These are phyloP conservation scores for Erythrocercus mccallii DNA, from an alignment of 2,113 vertebrate species.

Conservation along the genomic window DNA sequence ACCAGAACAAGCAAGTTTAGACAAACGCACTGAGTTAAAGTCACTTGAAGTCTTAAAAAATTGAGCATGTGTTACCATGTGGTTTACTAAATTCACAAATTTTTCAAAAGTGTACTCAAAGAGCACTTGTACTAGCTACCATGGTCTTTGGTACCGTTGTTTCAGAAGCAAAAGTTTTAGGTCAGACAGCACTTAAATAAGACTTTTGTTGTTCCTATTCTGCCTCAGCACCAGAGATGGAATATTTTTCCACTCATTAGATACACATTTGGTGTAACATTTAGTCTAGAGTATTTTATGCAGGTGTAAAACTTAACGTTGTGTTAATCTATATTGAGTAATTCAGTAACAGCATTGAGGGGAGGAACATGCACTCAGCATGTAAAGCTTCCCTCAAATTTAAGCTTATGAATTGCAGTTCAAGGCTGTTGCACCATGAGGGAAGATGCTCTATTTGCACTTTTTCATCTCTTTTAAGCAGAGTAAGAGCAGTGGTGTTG, in stretches of 20 bases:
- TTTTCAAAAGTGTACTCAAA: background rate
- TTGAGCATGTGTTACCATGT: background rate
- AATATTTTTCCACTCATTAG: background rate
- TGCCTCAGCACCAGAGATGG: background rate
- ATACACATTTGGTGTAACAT: background rate
- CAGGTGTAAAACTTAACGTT: background rate
- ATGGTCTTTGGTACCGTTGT: background rate
- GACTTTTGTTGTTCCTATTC: background rate
- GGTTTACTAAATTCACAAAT: background rate
- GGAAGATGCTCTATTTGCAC: background rate
- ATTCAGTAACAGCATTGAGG: background rate
- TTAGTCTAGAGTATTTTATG: background rate
- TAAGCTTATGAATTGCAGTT: background rate
- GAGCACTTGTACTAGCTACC: background rate
- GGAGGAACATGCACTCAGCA: rapidly evolving
- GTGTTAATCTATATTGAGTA: background rate
- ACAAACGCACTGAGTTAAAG: background rate
- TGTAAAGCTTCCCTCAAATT: background rate
- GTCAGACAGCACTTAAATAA: background rate
- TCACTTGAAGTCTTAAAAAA: background rate
- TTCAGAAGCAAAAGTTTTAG: background rate
- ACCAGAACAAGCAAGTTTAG: background rate
- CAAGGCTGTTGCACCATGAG: background rate
- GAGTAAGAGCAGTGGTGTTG: background rate
- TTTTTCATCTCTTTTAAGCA: background rate